Conservation (phyloP, 1,140 invertebrate species). For the Odontomachus brunneus region DNA sequence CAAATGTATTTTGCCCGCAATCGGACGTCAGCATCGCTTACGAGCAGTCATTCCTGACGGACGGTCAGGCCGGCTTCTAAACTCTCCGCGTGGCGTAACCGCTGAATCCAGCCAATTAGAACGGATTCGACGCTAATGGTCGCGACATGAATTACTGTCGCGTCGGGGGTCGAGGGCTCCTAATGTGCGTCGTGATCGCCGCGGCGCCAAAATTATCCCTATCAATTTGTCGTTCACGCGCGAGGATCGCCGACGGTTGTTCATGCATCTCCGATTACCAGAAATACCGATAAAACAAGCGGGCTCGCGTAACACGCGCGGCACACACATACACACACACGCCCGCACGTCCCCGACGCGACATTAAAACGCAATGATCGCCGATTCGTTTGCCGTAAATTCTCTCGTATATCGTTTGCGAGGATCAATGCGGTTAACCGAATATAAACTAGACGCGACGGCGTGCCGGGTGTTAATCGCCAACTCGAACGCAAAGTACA, state of each 20-base stretch:
- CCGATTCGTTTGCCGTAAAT: slow-evolving; percentile 24
- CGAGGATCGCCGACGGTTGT: neutral
- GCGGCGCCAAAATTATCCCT: slow-evolving; percentile 13
- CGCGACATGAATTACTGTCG: slow-evolving; percentile 44
- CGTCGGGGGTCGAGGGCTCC: neutral
- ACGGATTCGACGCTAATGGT: slow-evolving; percentile 61
- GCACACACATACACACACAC: neutral
- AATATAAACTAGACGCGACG: slow-evolving; percentile 43
- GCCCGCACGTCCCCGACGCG: neutral
- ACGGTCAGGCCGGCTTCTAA: slow-evolving; percentile 52
- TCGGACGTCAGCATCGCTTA: slow-evolving; percentile 57
- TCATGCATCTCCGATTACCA: slow-evolving; percentile 14
- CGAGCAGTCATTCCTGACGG: slow-evolving; percentile 54
- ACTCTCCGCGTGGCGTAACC: slow-evolving; percentile 30
- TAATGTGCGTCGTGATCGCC: neutral
- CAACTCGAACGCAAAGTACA: slow-evolving; percentile 41
- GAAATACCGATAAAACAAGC: slow-evolving; percentile 16
- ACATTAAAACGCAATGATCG: slow-evolving; percentile 43
- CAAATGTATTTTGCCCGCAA: slow-evolving; percentile 68
- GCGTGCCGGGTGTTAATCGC: slow-evolving; percentile 44
- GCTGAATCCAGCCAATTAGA: slow-evolving; percentile 64
- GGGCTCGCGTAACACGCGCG: neutral
- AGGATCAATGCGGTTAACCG: slow-evolving; percentile 37
- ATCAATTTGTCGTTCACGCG: slow-evolving; percentile 26
- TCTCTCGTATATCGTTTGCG: neutral